Conservation (phyloP, 2,888 invertebrate genomes). For the Scaeva pyrastri region DNA sequence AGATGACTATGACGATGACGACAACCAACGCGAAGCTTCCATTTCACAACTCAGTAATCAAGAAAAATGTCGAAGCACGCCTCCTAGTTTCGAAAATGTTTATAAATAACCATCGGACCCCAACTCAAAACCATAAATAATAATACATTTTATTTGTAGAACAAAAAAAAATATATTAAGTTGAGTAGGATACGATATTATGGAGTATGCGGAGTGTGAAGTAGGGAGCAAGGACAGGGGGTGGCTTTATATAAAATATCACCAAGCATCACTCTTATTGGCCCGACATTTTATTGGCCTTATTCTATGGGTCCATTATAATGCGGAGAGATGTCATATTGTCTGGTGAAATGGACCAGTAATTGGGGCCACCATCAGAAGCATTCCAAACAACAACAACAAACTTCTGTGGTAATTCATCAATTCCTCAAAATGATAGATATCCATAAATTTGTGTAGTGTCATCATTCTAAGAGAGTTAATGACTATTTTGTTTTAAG, state of each 20-base stretch:
- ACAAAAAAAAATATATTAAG: not conserved
- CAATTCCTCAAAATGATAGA: conserved; percentile 71
- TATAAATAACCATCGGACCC: conserved; percentile 72
- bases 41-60: conserved; percentile 56
- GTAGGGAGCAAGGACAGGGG: not conserved
- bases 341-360: conserved; percentile 62
- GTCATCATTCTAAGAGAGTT: conserved; percentile 66
- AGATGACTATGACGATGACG: not conserved
- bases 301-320: conserved; percentile 21
- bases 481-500: conserved; percentile 43
- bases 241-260: conserved; percentile 49
- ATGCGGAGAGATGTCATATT: conserved; percentile 46
- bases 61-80: conserved; percentile 57
- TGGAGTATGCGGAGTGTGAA: not conserved
- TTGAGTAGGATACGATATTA: not conserved
- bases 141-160: conserved; percentile 61
- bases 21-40: not conserved
- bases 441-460: conserved; percentile 72
- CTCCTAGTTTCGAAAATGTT: conserved; percentile 46
- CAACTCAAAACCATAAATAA: conserved; percentile 68
- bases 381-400: not conserved
- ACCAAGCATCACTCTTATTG: conserved; percentile 51
- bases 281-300: conserved; percentile 53
- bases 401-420: conserved; percentile 61
- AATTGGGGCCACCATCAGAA: conserved; percentile 54